These are phyloP conservation scores for Heliornis fulica DNA, from an alignment of 2,113 vertebrate genomes.

Conservation along the genomic window DNA sequence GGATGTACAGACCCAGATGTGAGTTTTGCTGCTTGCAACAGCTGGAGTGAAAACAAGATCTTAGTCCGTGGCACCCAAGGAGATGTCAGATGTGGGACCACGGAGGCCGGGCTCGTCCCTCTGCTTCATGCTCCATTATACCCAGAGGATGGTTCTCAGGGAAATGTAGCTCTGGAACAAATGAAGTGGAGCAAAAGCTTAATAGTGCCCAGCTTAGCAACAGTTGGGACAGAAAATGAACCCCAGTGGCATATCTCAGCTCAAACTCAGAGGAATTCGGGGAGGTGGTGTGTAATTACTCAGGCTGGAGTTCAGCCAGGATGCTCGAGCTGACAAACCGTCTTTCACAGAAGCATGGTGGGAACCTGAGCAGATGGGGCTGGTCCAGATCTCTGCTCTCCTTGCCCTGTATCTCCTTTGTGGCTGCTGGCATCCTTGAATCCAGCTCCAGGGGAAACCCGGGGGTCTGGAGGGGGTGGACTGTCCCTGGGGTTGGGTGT, in stretches of 20 bases:
- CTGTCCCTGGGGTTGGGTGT: not conserved
- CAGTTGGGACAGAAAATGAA: not conserved
- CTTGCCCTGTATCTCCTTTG: not conserved
- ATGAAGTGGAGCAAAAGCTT: not conserved
- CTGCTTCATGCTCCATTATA: not conserved
- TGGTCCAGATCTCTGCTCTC: not conserved
- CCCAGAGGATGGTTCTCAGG: not conserved
- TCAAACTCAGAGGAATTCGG: constrained; percentile 4
- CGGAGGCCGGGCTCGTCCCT: not conserved
- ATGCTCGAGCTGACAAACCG: not conserved
- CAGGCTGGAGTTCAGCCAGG: constrained; percentile 3
- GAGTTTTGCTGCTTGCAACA: not conserved
- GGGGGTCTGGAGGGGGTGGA: not conserved
- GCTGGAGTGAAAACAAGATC: not conserved
- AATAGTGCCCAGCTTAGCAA: not conserved
- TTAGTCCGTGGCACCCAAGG: not conserved
- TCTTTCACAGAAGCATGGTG: not conserved
- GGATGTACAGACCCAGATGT: not conserved
- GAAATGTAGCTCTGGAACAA: not conserved
- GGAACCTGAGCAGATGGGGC: not conserved
- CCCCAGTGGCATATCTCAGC: not conserved
- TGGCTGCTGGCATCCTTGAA: fast-evolving
- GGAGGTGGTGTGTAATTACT: not conserved
- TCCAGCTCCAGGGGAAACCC: not conserved
- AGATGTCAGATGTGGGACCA: not conserved